These are phyloP conservation scores for Anastatus disparis DNA, from an alignment of 1,140 invertebrate species.

Conservation along the genomic window DNA sequence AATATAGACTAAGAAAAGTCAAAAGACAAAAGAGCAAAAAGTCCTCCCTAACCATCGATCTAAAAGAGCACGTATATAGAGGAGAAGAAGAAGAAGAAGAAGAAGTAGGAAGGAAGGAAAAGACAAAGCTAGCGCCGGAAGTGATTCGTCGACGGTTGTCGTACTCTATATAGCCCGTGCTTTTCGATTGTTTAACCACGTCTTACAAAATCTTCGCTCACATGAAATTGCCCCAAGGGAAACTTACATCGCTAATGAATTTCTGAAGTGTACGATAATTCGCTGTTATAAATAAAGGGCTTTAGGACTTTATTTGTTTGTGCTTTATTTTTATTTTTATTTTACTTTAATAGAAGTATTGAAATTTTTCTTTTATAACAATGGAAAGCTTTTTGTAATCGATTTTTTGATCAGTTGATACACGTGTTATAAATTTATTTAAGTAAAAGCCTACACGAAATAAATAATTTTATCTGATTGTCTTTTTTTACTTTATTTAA, in stretches of 20 bases:
- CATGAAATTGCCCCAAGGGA: neutral
- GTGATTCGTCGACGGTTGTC: constrained; percentile 23
- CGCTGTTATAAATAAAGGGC: too few species aligned
- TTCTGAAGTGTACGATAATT: too few species aligned
- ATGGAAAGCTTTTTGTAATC: too few species aligned
- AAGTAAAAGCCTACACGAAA: too few species aligned
- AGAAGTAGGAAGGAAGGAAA: too few species aligned
- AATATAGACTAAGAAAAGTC: neutral
- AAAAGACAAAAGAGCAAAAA: constrained; percentile 15
- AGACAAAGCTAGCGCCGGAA: constrained; percentile 33
- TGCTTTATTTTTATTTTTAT: neutral
- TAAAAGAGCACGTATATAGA: neutral
- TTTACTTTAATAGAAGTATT: too few species aligned
- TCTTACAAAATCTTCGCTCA: constrained; percentile 6
- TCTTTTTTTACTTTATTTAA: too few species aligned
- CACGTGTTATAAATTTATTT: too few species aligned
- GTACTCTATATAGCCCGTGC: too few species aligned
- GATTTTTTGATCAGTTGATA: too few species aligned
- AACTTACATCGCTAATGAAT: neutral
- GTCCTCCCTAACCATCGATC: constrained; percentile 11
- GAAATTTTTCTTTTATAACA: too few species aligned
- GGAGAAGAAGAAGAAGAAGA: constrained; percentile 1
- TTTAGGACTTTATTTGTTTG: neutral
- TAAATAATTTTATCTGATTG: too few species aligned
- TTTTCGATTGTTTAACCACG: constrained; percentile 8